Conservation (phyloP, 2,113 vertebrate genomes). For the Pluvialis apricaria region DNA sequence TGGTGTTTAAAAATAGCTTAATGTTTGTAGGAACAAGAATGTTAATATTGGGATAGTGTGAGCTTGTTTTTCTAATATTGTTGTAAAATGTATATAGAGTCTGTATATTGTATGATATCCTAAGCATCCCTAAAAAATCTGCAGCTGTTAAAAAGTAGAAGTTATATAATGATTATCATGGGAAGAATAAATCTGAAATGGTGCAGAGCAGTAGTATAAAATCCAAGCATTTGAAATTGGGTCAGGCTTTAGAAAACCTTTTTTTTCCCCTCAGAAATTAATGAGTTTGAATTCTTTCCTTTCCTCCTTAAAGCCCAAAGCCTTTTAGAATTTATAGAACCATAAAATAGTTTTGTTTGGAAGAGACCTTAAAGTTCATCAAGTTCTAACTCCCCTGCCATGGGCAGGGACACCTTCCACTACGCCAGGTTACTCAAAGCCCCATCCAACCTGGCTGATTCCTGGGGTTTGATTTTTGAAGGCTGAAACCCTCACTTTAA, state of each 20-base stretch:
- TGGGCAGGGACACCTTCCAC: too few relatives aligned
- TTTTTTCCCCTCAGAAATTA: neutral
- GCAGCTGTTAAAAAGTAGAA: neutral
- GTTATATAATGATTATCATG: neutral
- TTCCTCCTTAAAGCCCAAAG: neutral
- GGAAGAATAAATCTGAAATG: neutral
- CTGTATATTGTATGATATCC: neutral
- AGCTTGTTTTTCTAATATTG: neutral
- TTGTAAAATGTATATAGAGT: neutral
- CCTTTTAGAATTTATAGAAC: neutral
- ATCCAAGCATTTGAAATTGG: neutral
- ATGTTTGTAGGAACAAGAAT: neutral
- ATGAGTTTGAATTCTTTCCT: neutral
- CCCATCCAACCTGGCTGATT: neutral
- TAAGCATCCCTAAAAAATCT: neutral
- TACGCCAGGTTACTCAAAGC: too few relatives aligned
- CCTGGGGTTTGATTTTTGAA: neutral
- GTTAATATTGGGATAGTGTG: neutral
- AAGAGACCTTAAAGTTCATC: too few relatives aligned
- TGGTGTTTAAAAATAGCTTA: neutral
- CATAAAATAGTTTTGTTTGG: too few relatives aligned
- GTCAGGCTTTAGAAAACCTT: neutral
- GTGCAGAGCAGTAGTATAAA: neutral
- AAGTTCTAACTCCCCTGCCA: too few relatives aligned
- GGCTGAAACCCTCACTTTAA: neutral